A percentile compares a stretch with the other conserved stretches of the same genome.
These are phyloP conservation scores for Himalopsyche phryganea DNA, from an alignment of 1,140 invertebrate genomes.

Conservation along the genomic window DNA sequence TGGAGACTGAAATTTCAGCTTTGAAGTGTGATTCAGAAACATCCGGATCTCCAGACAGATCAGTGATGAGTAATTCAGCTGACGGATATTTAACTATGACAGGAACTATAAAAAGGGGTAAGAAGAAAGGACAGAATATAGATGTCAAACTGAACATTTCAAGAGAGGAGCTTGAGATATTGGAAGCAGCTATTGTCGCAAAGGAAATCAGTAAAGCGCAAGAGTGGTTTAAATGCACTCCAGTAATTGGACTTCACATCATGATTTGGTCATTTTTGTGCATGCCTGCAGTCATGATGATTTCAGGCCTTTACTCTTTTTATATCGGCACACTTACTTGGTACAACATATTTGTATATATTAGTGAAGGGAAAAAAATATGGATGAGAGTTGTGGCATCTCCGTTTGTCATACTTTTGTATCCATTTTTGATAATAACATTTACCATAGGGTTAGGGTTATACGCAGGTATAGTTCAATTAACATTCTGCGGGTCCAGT, in stretches of 20 bases:
- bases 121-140: slow-evolving; percentile 68
- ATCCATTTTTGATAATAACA: slow-evolving; percentile 67
- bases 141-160: slow-evolving; percentile 71
- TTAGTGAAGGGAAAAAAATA: slow-evolving; percentile 65
- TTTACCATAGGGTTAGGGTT: slow-evolving; percentile 63
- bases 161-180: slow-evolving; percentile 64
- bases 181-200: slow-evolving; percentile 60
- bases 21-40: slow-evolving; percentile 49
- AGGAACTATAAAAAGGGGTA: slow-evolving; percentile 69
- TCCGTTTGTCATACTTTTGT: slow-evolving; percentile 66
- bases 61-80: slow-evolving; percentile 44
- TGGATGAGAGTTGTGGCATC: slow-evolving; percentile 59
- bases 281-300: slow-evolving; percentile 61
- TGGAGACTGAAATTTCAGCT: slow-evolving; percentile 49
- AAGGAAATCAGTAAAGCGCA: slow-evolving; percentile 56
- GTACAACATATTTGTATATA: slow-evolving; percentile 72
- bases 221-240: slow-evolving; percentile 55
- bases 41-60: slow-evolving; percentile 46
- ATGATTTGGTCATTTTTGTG: slow-evolving; percentile 63
- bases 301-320: slow-evolving; percentile 66
- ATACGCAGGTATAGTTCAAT: slow-evolving; percentile 65
- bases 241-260: slow-evolving; percentile 63
- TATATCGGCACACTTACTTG: slow-evolving; percentile 73
- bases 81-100: slow-evolving; percentile 63
- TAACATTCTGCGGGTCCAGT: slow-evolving; percentile 64